Evolutionary conservation across 1,140 invertebrate species (phyloP).

Genomic region (Drosophila bocki): DNA sequence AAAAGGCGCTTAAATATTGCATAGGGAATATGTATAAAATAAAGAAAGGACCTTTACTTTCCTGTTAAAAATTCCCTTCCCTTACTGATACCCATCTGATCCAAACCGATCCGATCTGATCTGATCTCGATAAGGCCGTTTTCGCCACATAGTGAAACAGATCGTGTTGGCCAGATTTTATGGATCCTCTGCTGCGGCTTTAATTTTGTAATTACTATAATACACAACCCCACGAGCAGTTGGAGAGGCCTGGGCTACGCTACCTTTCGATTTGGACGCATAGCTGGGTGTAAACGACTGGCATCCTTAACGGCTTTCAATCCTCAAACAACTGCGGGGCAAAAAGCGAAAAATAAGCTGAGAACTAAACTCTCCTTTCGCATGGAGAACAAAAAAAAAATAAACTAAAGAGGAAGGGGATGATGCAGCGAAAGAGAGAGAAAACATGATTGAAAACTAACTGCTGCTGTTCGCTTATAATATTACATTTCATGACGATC

Average conservation of each 20-base stretch:
- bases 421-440: constrained; percentile 17
- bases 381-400: constrained; percentile 21
- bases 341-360: constrained; percentile 15
- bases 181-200: constrained; percentile 39
- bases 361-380: constrained; percentile 36
- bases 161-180: constrained; percentile 50
- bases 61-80: not conserved
- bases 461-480: constrained; percentile 74
- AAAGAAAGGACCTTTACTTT: not conserved
- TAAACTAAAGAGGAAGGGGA: constrained; percentile 7
- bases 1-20: not conserved
- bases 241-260: constrained; percentile 10
- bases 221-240: constrained; percentile 63
- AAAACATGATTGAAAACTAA: constrained; percentile 71
- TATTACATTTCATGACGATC: constrained; percentile 63
- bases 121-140: constrained; percentile 19
- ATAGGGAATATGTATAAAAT: not conserved
- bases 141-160: constrained; percentile 42
- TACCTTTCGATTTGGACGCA: constrained; percentile 46
- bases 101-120: constrained; percentile 2
- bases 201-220: constrained; percentile 81
- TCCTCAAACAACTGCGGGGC: constrained; percentile 77
- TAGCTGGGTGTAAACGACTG: constrained; percentile 58
- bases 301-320: constrained; percentile 69
- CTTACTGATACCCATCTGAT: constrained; percentile 4